Evolutionary conservation across 2,113 vertebrate genomes (phyloP).

Genomic region (Madoqua kirkii): DNA sequence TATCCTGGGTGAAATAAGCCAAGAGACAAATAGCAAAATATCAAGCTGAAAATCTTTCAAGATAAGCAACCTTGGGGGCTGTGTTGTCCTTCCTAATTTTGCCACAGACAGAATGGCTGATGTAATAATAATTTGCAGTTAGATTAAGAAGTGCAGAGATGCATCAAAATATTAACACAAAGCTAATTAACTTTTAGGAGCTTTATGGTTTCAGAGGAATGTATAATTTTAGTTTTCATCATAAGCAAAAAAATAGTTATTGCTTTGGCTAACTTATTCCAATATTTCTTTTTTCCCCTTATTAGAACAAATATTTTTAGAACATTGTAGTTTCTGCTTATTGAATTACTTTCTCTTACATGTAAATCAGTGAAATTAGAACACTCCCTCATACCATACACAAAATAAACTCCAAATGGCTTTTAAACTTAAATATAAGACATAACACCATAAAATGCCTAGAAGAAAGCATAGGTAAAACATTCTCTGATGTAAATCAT

Average conservation of each 20-base stretch:
- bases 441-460: background rate
- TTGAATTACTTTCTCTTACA: constrained; percentile 6
- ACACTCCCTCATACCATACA: background rate
- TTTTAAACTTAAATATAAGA: background rate
- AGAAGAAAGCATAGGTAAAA: background rate
- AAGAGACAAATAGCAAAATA: constrained; percentile 38
- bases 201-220: constrained; percentile 50
- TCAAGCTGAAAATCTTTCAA: constrained; percentile 53
- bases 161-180: constrained; percentile 60
- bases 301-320: constrained; percentile 42
- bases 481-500: background rate
- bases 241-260: constrained; percentile 27
- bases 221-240: constrained; percentile 52
- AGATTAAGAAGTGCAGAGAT: constrained; percentile 53
- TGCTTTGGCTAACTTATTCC: constrained; percentile 22
- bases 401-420: background rate
- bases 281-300: constrained; percentile 34
- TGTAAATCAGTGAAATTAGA: background rate
- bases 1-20: constrained; percentile 44
- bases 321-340: constrained; percentile 6
- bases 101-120: constrained; percentile 26
- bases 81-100: constrained; percentile 46
- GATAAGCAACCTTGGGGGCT: constrained; percentile 9
- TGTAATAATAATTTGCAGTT: constrained; percentile 58
- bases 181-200: constrained; percentile 58